Base-by-base conservation (phyloP, 2,888 invertebrate species). In the Muscina levida region DNA sequence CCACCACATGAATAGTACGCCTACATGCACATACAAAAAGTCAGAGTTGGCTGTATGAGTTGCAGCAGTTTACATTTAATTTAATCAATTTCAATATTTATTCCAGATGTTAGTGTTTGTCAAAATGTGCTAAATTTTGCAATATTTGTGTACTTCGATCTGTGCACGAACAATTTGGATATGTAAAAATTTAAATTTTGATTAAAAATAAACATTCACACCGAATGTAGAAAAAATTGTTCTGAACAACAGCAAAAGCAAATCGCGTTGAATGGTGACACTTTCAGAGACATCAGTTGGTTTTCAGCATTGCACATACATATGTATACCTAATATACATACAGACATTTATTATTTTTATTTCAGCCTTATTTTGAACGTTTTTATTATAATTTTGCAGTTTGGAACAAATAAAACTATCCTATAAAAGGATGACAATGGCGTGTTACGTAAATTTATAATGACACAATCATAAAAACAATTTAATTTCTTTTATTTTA, bases 181-280 rank as follows among this genome's bases (percentile, higher is more conserved):
- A 70, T 73, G 42, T 13, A 76, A 74, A 59, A 46, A 44, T 76
- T 73, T 24, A 71, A 80, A 72, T 77, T 80, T 73, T 81, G 77
- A 81, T 81, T 77, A 77, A 77, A 77, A 77, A 74, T 68, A 81
- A 74, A 81, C 73, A 77, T 72, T 77, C 65, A 70, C 19, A 44
- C 48, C 26, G 5, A 17, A 44, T 17, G 13, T 51, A 13, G 51
- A 51, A 15, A 13, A 8, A 62, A 46, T 51, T 3, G 3, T 17
- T n/a, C 5, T 48, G 57, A 42, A 68, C 2, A 68, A 68, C 31
- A 72, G 11, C 24, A 51, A 62, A 65, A 57, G 56, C 48, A 77
- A 75, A 77, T 80, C 46, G 66, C 68, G 62, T 76, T 79, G 46
- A 62, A 72, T 24, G 75, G 72, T 79, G 75, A 62, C 67, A 77